Conservation (phyloP, 1,140 invertebrate genomes). For the Mylabris phalerata region DNA sequence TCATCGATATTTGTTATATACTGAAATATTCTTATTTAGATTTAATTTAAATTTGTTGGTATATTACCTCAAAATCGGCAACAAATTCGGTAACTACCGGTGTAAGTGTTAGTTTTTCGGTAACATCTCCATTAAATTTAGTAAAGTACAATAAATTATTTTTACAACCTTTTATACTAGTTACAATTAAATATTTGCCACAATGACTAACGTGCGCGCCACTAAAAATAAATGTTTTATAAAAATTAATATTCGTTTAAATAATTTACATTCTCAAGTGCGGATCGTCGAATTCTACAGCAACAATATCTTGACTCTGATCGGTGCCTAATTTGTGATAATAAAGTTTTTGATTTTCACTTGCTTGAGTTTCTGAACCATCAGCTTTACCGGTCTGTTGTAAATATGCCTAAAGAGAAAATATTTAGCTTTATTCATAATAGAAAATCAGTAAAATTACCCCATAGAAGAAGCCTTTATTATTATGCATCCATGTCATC, state of each 20-base stretch:
- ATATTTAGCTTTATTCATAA: background rate
- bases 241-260: background rate
- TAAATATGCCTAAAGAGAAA: slow-evolving; percentile 52
- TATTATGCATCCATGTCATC: slow-evolving; percentile 92
- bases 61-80: slow-evolving; percentile 84
- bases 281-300: slow-evolving; percentile 88
- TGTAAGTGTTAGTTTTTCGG: slow-evolving; percentile 57
- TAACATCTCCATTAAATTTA: slow-evolving; percentile 59
- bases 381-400: slow-evolving; percentile 73
- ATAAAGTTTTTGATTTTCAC: slow-evolving; percentile 87
- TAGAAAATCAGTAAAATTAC: slow-evolving; percentile 44
- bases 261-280: slow-evolving; percentile 76
- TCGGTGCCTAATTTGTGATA: slow-evolving; percentile 85
- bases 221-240: slow-evolving; percentile 45
- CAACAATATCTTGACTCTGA: slow-evolving; percentile 82
- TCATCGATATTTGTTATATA: slow-evolving; percentile 87
- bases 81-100: slow-evolving; percentile 85
- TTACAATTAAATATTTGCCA: slow-evolving; percentile 80
- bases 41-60: background rate
- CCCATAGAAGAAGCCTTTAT: slow-evolving; percentile 92
- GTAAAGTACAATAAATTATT: slow-evolving; percentile 84
- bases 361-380: slow-evolving; percentile 83
- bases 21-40: slow-evolving; percentile 46
- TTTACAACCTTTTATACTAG: slow-evolving; percentile 73
- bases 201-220: slow-evolving; percentile 80